Base-by-base conservation (phyloP, 2,888 invertebrate species). In the Tuberolachnus salignus region DNA sequence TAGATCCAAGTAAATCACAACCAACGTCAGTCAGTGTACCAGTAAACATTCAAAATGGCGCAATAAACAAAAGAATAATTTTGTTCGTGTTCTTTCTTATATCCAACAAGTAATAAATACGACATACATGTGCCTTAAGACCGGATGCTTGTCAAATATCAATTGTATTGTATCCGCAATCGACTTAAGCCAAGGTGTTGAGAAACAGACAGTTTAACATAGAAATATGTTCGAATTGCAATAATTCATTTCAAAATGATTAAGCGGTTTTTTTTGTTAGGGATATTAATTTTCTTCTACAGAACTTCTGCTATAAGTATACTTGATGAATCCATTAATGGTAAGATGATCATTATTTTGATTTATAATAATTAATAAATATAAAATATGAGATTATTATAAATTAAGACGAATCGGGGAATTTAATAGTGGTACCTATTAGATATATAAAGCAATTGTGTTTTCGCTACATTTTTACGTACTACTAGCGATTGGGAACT, bases 41-140 rank as follows among this genome's bases (percentile, higher is more conserved):
- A 59, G 61, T 78, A 78, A 61, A 78, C 78, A 69, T 69, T 78
- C 78, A 78, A 78, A 78, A 78, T 78, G 78, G 78, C 78, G 78
- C 78, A 78, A 78, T 78, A 78, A 78, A 78, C 78, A 78, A 69
- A 78, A 67, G 59, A 26, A 57, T 42, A 57, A 67, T 55, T 75
- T 46, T 14, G 42, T 19, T 42, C 9, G 49, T 44, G 23, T 16
- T 21, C 59, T 59, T 72, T 59, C 34, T 51, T 19, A n/a, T 13
- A 21, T 11, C 21, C 19, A 3, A 0, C 55, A 55, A 55, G 55
- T 55, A 21, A 11, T 21, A 21, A 21, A 21, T 55, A 55, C 21
- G 21, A 11, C 21, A 55, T 55, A 55, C 19, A 4, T 4, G 6
- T 4, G 3, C 34, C n/a, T 53, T 55, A 55, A 10, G 19, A 16